Evolutionary conservation across 2,888 invertebrate species (phyloP).

Genomic region (Troides aeacus): DNA sequence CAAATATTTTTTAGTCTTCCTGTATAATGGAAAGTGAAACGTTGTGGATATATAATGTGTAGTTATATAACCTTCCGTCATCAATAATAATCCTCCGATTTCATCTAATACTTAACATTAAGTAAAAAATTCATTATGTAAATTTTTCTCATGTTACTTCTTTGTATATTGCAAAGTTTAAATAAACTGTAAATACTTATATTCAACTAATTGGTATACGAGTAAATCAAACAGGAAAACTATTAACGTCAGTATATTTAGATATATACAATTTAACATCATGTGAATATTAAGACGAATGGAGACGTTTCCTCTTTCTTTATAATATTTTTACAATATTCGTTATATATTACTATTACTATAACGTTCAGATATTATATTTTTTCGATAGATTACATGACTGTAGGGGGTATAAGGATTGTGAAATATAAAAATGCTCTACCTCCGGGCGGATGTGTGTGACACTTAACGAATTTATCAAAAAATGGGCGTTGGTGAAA

Average conservation of each 20-base stretch:
- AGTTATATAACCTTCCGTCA: background rate
- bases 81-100: background rate
- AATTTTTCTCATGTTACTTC: too few species aligned
- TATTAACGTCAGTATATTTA: too few species aligned
- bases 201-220: too few species aligned
- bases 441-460: conserved; percentile 48
- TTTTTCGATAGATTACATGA: conserved; percentile 17
- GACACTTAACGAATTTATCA: conserved; percentile 64
- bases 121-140: too few species aligned
- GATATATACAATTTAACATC: too few species aligned
- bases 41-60: background rate
- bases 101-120: background rate
- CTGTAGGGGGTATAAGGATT: conserved; percentile 32
- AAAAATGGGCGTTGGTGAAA: conserved; percentile 51
- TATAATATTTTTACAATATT: too few species aligned
- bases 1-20: background rate
- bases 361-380: conserved; percentile 3
- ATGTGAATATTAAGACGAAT: too few species aligned
- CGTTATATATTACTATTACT: too few species aligned
- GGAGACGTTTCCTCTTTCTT: too few species aligned
- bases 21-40: background rate
- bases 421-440: conserved; percentile 50
- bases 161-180: too few species aligned
- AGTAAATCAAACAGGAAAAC: too few species aligned
- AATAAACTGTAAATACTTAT: too few species aligned